Base-by-base conservation (phyloP, 2,113 vertebrate species). In the Rattus rattus region DNA sequence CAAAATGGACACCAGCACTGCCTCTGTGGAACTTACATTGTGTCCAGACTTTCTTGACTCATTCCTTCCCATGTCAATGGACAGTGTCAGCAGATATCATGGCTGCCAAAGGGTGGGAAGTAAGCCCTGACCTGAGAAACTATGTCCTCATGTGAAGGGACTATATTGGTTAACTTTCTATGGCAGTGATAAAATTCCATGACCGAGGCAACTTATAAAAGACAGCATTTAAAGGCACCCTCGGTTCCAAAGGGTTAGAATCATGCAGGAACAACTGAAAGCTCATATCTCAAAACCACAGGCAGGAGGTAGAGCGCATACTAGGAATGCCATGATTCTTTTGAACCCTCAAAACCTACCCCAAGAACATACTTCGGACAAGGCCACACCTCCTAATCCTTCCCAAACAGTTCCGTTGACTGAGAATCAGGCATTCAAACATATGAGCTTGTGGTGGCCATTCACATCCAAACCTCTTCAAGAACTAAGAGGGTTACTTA, bases 101-200 rank as follows among this genome's bases (percentile, higher is more conserved):
- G 49, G 24, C 0, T 8, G 2, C 22, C 43, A 3, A 24, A 47
- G 22, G 12, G 4, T 28, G 7, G 61, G 79, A 54, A 65, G 20
- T 9, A 4, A 59, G 6, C 49, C 13, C 59, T 2, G 8, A 20
- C 52, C 0, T 2, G 0, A 3, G 33, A 59, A 2, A 30, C 47
- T 0, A 12, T 33, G 88, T 47, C 6, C 84, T 20, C 16, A 43
- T 0, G 2, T 11, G 1, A 12, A 65, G n/a, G 36, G 56, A 26
- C 54, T 83, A 22, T 61, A 39, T 22, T 39, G 7, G 79, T 59
- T 83, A n/a, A 14, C n/a, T 83, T 81, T n/a, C 5, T 59, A 59
- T 59, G 24, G 36, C 79, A 83, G 54, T 83, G 33, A 83, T 61
- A 39, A 83, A 61, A 61, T 83, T 20, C 80, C 12, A 83, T 14